These are phyloP conservation scores for Corythornis cristatus DNA, from an alignment of 2,113 vertebrate species.

Conservation along the genomic window DNA sequence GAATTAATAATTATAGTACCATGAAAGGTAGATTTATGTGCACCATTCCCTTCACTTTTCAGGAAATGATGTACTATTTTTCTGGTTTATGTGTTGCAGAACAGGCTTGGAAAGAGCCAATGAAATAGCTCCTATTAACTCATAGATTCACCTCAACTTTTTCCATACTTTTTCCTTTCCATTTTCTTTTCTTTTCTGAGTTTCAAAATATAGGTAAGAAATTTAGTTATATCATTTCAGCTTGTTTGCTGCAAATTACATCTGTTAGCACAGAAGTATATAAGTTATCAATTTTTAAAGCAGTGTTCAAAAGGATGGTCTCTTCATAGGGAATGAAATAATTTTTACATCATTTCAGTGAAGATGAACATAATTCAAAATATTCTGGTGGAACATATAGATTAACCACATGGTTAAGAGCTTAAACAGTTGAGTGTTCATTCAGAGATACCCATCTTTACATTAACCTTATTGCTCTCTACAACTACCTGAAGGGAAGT, in stretches of 20 bases:
- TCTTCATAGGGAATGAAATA: background rate
- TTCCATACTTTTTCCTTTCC: background rate
- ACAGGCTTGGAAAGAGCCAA: background rate
- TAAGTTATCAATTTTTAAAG: background rate
- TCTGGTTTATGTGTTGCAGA: background rate
- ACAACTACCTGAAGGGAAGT: no score
- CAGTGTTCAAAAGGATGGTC: background rate
- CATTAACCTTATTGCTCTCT: no score
- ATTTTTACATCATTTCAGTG: background rate
- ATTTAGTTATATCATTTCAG: background rate
- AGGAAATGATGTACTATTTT: background rate
- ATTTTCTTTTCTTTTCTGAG: background rate
- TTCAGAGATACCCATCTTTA: background rate
- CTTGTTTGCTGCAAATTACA: background rate
- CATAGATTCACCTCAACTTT: background rate
- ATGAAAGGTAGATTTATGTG: background rate
- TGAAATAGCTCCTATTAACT: background rate
- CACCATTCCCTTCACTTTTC: rapidly evolving
- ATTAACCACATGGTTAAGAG: background rate
- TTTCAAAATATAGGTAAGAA: background rate
- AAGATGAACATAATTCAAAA: background rate
- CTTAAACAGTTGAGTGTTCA: background rate
- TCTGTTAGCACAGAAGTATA: background rate
- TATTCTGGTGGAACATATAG: background rate
- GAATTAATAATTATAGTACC: background rate